Conservation (phyloP, 2,797 vertebrate genomes). For the Sparus aurata region DNA sequence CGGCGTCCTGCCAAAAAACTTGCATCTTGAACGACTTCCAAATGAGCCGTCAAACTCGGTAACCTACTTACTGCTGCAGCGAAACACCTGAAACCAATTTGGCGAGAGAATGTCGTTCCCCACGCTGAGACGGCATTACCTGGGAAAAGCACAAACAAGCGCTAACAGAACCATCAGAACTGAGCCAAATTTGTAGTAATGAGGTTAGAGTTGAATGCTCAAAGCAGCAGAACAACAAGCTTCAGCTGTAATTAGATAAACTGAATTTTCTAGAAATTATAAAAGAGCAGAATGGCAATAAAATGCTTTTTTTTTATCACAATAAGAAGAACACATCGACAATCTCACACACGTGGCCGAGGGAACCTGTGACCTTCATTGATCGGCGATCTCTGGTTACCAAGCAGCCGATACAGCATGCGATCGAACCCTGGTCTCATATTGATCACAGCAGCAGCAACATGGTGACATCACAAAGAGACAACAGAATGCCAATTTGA, state of each 20-base stretch:
- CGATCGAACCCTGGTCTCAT: background rate
- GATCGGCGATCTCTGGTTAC: background rate
- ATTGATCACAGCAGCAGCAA: background rate
- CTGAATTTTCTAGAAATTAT: background rate
- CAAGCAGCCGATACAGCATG: background rate
- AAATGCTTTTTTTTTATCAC: background rate
- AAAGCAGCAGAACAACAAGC: conserved; percentile 25
- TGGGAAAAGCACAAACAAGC: conserved; percentile 41
- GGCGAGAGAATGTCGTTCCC: conserved; percentile 1
- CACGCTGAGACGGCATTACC: conserved; percentile 9
- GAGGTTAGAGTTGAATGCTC: conserved; percentile 18
- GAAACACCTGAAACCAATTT: conserved; percentile 47
- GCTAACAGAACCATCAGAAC: background rate
- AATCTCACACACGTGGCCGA: too few species aligned
- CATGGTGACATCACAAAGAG: background rate
- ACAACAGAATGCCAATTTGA: background rate
- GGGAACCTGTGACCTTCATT: background rate
- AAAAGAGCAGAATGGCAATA: background rate
- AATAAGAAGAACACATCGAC: background rate
- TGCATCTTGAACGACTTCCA: background rate
- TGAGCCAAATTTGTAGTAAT: conserved; percentile 37
- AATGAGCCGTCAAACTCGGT: conserved; percentile 16
- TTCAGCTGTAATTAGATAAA: conserved; percentile 9
- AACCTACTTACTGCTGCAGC: conserved; percentile 40
- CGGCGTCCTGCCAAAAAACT: conserved; percentile 1